Evolutionary conservation across 2,888 invertebrate genomes (phyloP).

Genomic region (Eulithis testata): DNA sequence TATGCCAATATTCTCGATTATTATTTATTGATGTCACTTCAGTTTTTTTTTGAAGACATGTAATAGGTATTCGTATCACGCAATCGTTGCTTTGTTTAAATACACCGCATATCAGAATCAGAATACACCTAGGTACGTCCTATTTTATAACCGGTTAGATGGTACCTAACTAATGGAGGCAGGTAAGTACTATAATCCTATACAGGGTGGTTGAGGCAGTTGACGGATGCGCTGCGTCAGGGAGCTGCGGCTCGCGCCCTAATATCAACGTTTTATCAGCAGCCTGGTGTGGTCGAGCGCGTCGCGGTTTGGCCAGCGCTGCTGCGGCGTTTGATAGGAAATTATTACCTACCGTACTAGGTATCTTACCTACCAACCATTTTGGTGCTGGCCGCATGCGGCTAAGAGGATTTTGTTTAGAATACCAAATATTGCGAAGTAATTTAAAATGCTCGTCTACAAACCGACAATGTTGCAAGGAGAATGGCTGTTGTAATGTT

Average conservation of each 20-base stretch:
- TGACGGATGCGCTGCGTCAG: constrained; percentile 64
- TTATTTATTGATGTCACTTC: too few species aligned
- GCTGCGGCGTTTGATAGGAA: constrained; percentile 20
- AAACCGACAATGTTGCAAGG: constrained; percentile 57
- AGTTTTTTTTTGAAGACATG: too few species aligned
- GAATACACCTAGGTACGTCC: background rate
- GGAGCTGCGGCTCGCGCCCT: constrained; percentile 62
- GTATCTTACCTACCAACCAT: background rate
- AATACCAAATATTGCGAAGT: background rate
- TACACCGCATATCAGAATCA: too few species aligned
- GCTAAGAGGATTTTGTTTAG: background rate
- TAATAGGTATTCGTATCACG: too few species aligned
- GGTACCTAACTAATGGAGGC: constrained; percentile 3
- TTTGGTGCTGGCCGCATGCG: background rate
- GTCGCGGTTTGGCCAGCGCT: constrained; percentile 36
- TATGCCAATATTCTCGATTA: too few species aligned
- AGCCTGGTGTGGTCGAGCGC: constrained; percentile 56
- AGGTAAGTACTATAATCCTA: constrained; percentile 23
- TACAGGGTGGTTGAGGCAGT: constrained; percentile 46
- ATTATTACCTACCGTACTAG: constrained; percentile 1
- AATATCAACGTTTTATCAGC: constrained; percentile 81
- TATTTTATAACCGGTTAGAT: background rate
- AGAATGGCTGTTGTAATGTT: constrained; percentile 64
- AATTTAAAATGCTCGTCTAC: constrained; percentile 11
- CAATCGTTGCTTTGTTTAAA: too few species aligned